Evolutionary conservation across 2,888 invertebrate species (phyloP), one percentile per base, ranked within the genome.

Genomic region (Pollenia amentaria): DNA sequence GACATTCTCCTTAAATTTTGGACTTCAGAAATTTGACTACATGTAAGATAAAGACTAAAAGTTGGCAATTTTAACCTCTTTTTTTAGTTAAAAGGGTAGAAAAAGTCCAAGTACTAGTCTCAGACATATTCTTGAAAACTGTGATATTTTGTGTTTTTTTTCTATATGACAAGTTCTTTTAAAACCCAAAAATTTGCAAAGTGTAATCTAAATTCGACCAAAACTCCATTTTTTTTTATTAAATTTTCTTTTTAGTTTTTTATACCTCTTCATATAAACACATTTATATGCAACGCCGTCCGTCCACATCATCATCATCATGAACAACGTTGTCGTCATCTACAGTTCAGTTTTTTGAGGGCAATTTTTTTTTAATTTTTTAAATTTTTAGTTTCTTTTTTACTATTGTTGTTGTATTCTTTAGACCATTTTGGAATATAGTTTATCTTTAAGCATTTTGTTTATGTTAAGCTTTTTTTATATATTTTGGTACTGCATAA

Each of bases 371-470:
- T 57, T 72, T 38, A n/a, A n/a, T 42, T n/a, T 16, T 57, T 73
- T 21, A 48, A 67, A 67, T 51, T 81, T 75, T 21, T 48, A 72
- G 72, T 72, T 44, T 18, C 7, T 53, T 53, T 70, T 81, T 55
- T 12, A 40, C 29, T 38, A 3, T 3, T 21, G 29, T 29, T 29
- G 29, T 70, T 51, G 6, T 44, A 21, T 44, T 64, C 7, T 51
- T 69, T 64, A 76, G 42, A 51, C 42, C 18, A 69, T 29, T 55
- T 64, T 73, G 38, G 29, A 80, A 67, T 81, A 55, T 65, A 42
- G 21, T 42, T n/a, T 42, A 18, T 42, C 51, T 51, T 29, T 38
- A 9, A 14, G 40, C 29, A 46, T 46, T 72, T 62, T 48, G 18
- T 48, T 67, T 77, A 29, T 44, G 55, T 46, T 14, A 65, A 42